phyloP scores from a whole-genome alignment of 2,888 invertebrate genomes.

The Thymelicus lineola region DNA sequence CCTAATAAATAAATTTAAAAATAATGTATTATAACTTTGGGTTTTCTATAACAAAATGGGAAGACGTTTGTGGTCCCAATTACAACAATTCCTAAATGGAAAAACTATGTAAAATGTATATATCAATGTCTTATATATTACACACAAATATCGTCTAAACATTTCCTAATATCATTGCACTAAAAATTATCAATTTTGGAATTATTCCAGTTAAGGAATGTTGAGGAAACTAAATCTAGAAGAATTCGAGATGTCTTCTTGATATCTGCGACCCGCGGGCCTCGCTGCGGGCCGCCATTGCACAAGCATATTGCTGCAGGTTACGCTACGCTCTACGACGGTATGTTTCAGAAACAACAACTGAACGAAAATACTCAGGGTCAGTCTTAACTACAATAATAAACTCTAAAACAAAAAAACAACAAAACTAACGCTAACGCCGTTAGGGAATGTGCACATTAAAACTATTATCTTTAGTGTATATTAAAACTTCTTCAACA shows the following conservation, averaged over 20 bases:
- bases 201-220: constrained; percentile 79
- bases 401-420: constrained; percentile 81
- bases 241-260: constrained; percentile 75
- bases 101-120: constrained; percentile 35
- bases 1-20: constrained; percentile 75
- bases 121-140: constrained; percentile 32
- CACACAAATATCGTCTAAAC: constrained; percentile 57
- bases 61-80: constrained; percentile 78
- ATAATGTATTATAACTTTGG: constrained; percentile 80
- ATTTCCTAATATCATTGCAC: constrained; percentile 81
- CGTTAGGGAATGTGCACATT: constrained; percentile 83
- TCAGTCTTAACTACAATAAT: constrained; percentile 82
- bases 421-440: constrained; percentile 76
- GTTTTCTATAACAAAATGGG: constrained; percentile 74
- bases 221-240: constrained; percentile 72
- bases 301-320: not conserved
- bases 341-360: constrained; percentile 23
- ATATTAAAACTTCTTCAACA: constrained; percentile 76
- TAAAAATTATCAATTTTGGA: constrained; percentile 72
- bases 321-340: constrained; percentile 3
- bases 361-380: constrained; percentile 67
- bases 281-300: constrained; percentile 2
- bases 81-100: constrained; percentile 32
- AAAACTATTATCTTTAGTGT: constrained; percentile 73
- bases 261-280: constrained; percentile 35